phyloP scores from a whole-genome alignment of 2,113 vertebrate species.

The Eonycteris spelaea region DNA sequence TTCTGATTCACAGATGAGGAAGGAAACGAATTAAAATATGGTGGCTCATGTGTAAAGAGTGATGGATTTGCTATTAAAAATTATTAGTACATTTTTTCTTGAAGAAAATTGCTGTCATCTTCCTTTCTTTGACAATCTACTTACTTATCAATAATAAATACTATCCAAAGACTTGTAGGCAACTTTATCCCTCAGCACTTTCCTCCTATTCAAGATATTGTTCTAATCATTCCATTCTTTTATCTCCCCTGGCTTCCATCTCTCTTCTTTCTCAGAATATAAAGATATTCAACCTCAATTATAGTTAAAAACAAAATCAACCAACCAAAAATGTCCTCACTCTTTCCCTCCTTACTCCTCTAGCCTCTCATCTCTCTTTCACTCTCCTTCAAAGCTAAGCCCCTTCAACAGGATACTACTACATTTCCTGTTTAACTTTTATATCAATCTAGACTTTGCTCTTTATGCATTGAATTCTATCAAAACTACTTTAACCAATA shows the following conservation, averaged over 20 bases:
- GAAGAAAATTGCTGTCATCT: background rate
- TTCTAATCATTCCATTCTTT: background rate
- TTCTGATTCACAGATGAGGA: background rate
- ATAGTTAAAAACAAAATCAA: background rate
- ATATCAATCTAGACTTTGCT: background rate
- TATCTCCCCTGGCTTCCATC: background rate
- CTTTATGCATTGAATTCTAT: background rate
- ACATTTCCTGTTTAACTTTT: background rate
- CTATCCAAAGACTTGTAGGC: background rate
- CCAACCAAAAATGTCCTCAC: background rate
- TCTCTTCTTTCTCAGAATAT: background rate
- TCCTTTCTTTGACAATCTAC: background rate
- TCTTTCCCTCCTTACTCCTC: background rate
- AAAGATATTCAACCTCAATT: background rate
- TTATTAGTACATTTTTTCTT: background rate
- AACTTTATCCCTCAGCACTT: background rate
- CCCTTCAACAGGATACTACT: background rate
- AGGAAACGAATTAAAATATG: background rate
- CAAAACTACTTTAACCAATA: background rate
- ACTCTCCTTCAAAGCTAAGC: background rate
- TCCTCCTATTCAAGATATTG: background rate
- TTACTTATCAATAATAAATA: background rate
- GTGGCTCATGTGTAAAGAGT: background rate
- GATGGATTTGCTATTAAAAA: background rate
- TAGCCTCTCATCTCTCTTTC: background rate